A percentile compares a stretch with the other conserved stretches of the same genome.
Conservation (phyloP, 2,888 invertebrate genomes). For the Hetaerina titia region DNA sequence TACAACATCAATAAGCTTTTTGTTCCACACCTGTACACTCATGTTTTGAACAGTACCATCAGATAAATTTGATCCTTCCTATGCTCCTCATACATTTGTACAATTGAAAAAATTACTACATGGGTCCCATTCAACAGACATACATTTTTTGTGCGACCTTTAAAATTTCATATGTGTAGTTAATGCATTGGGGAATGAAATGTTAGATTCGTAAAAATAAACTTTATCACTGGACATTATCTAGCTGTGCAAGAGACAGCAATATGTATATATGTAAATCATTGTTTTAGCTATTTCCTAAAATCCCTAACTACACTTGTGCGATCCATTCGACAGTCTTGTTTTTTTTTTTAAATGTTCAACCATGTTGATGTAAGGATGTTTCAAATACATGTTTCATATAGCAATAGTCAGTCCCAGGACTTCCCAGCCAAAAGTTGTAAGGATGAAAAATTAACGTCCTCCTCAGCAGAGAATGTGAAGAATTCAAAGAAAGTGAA, state of each 20-base stretch:
- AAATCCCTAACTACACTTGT: conserved; percentile 60
- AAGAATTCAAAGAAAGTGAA: not conserved
- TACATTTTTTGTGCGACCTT: conserved; percentile 63
- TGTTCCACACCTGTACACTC: conserved; percentile 21
- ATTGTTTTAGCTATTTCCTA: conserved; percentile 52
- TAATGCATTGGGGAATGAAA: conserved; percentile 43
- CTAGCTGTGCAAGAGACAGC: conserved; percentile 65
- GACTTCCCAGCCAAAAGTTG: conserved; percentile 58
- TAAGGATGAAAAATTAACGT: conserved; percentile 31
- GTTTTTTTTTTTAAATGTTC: conserved; percentile 7
- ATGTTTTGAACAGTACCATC: conserved; percentile 23
- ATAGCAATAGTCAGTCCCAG: conserved; percentile 55
- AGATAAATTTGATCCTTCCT: not conserved
- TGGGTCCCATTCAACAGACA: conserved; percentile 62
- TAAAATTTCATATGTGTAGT: conserved; percentile 59
- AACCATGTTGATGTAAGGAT: conserved; percentile 59
- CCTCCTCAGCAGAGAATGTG: conserved; percentile 27
- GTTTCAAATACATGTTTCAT: conserved; percentile 44
- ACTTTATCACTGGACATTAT: conserved; percentile 47
- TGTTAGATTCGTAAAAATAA: conserved; percentile 61
- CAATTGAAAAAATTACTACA: conserved; percentile 54
- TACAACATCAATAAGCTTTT: conserved; percentile 56
- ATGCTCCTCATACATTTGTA: conserved; percentile 2
- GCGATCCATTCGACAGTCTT: conserved; percentile 64
- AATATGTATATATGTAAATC: conserved; percentile 39